A percentile compares a stretch with the other conserved stretches of the same genome.
Conservation (phyloP, 2,113 vertebrate genomes). For the Gulo gulo region DNA sequence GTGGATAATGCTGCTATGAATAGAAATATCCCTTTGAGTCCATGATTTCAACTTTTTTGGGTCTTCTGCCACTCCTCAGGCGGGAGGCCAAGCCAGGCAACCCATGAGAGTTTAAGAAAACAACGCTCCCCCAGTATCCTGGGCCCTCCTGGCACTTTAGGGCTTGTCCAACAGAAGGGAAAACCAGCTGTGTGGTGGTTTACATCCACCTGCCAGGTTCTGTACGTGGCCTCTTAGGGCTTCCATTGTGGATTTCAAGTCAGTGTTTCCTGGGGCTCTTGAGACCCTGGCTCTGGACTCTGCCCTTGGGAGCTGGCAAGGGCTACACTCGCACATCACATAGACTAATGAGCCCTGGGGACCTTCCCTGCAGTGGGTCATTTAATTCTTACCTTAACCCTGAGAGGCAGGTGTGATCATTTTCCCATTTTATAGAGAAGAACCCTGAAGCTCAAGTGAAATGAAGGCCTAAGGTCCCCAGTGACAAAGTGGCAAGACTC, state of each 20-base stretch:
- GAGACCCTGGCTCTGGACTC: background rate
- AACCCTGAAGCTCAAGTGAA: background rate
- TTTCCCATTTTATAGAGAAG: background rate
- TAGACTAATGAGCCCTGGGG: background rate
- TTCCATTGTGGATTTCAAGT: background rate
- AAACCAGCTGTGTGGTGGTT: background rate
- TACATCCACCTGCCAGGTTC: too few relatives aligned
- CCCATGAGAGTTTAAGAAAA: rapidly evolving
- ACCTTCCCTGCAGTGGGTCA: background rate
- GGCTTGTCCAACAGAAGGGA: background rate
- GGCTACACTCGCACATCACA: background rate
- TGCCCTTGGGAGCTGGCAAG: background rate
- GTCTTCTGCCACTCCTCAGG: background rate
- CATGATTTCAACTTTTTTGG: background rate
- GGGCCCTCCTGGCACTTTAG: background rate
- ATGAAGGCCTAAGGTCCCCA: background rate
- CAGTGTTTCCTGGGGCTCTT: background rate
- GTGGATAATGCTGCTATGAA: background rate
- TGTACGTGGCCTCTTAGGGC: background rate
- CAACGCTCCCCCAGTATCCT: too few relatives aligned
- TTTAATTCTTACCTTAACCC: background rate
- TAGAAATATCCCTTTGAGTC: background rate
- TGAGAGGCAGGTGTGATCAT: background rate
- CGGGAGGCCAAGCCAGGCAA: background rate
- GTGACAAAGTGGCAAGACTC: background rate